Conservation (phyloP, 2,888 invertebrate genomes). For the Campoplex nolae region DNA sequence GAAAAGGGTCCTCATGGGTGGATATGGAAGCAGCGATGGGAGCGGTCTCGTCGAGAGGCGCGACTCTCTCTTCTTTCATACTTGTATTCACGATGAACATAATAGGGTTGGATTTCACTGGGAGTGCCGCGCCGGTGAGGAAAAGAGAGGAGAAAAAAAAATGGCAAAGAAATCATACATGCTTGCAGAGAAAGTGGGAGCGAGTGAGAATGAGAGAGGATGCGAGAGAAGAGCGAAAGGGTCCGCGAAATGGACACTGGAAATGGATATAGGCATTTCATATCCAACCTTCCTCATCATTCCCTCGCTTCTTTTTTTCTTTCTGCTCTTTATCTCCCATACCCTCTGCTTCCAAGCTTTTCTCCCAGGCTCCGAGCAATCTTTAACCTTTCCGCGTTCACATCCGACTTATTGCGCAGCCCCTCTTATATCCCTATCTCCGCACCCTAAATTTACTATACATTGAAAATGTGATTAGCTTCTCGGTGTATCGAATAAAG, state of each 20-base stretch:
- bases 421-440: neutral
- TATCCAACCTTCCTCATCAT: slow-evolving; percentile 22
- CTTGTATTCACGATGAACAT: slow-evolving; percentile 67
- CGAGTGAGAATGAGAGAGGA: slow-evolving; percentile 13
- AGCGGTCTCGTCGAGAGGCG: slow-evolving; percentile 55
- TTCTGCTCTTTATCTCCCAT: slow-evolving; percentile 28
- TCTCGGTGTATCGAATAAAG: neutral
- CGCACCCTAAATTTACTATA: slow-evolving; percentile 17
- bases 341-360: neutral
- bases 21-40: slow-evolving; percentile 54
- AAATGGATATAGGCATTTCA: slow-evolving; percentile 69
- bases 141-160: slow-evolving; percentile 8
- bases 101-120: slow-evolving; percentile 68
- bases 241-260: slow-evolving; percentile 69
- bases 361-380: slow-evolving; percentile 34
- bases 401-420: neutral
- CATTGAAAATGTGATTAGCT: slow-evolving; percentile 43
- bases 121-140: slow-evolving; percentile 41
- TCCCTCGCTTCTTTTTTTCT: neutral
- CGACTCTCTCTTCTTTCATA: slow-evolving; percentile 38
- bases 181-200: slow-evolving; percentile 8
- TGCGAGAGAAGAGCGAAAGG: slow-evolving; percentile 33
- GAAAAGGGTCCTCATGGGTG: slow-evolving; percentile 49
- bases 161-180: slow-evolving; percentile 23
- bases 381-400: slow-evolving; percentile 39